A percentile compares a stretch with the other conserved stretches of the same genome.
Conservation (phyloP, 2,797 vertebrate genomes). For the Numenius phaeopus region DNA sequence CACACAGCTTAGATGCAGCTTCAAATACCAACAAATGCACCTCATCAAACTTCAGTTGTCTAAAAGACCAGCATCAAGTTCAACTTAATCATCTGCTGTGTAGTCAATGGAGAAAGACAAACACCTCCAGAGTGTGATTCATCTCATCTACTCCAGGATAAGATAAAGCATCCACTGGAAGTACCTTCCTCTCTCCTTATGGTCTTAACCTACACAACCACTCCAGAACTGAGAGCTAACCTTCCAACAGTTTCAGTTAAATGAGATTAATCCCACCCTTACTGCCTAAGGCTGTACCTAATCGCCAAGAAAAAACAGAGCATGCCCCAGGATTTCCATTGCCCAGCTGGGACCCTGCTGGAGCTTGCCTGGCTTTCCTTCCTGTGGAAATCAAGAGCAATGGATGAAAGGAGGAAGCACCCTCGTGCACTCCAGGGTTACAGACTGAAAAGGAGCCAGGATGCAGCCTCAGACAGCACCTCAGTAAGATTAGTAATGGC, state of each 20-base stretch:
- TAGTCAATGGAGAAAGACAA: background rate
- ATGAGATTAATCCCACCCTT: background rate
- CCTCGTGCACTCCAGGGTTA: background rate
- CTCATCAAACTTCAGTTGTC: background rate
- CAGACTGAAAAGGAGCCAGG: background rate
- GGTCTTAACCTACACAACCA: background rate
- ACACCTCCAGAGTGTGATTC: background rate
- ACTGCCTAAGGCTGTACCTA: background rate
- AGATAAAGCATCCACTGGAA: background rate
- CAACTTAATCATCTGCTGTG: background rate
- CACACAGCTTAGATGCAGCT: background rate
- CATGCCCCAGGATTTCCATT: background rate
- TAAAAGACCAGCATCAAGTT: background rate
- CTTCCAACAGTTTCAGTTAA: background rate
- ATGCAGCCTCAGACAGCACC: background rate
- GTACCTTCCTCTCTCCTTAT: background rate
- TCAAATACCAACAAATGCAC: background rate
- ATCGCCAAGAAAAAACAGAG: background rate
- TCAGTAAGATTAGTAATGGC: background rate
- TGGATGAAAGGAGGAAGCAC: background rate
- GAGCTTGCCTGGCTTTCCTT: background rate
- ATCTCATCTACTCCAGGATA: background rate
- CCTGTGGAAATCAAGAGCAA: background rate
- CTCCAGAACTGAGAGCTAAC: background rate
- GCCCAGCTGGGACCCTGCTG: background rate